Evolutionary conservation across 2,888 invertebrate genomes (phyloP), one percentile per base, ranked within the genome.

Genomic region (Anoplius nigerrimus): DNA sequence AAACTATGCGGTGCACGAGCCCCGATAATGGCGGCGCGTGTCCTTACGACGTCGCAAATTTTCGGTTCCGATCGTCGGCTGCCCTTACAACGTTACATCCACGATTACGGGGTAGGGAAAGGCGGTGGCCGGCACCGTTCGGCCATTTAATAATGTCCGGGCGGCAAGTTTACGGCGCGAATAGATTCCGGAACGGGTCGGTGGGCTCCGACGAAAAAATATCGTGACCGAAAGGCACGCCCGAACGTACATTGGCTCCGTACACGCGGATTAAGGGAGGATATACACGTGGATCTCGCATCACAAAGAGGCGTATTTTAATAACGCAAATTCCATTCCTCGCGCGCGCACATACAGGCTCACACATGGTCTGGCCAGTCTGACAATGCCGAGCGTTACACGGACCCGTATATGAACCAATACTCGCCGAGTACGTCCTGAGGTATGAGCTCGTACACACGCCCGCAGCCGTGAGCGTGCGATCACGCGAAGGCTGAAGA

Each of bases 311-410:
- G 69, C 71, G 74, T 76, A 79, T 78, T 78, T 78, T 78, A 78
- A 78, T 78, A 76, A 78, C 79, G 59, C 64, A 66, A 78, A 74
- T 78, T 78, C 76, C 71, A 62, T 76, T 71, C 66, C 27, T 57
- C 34, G 34, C 34, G 24, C 62, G 21, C 48, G n/a, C 60, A 61
- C 73, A 57, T 52, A 67, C 64, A 62, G n/a, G n/a, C n/a, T n/a
- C n/a, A n/a, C n/a, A n/a, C n/a, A n/a, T n/a, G n/a, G n/a, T 34
- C 34, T 6, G 11, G 6, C 6, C 8, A 6, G 34, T 6, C 34
- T 34, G 34, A 34, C 34, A 34, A 34, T 11, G 11, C 62, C 51
- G 45, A 45, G 48, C 52, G 48, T 16, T 52, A 43, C 11, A 34
- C 34, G 34, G 11, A 34, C 34, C 34, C 11, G 34, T 34, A 6